Percentiles rank a stretch among this genome's conserved stretches.
These are phyloP conservation scores for Maniola jurtina DNA, from an alignment of 1,140 invertebrate genomes.

Conservation along the genomic window DNA sequence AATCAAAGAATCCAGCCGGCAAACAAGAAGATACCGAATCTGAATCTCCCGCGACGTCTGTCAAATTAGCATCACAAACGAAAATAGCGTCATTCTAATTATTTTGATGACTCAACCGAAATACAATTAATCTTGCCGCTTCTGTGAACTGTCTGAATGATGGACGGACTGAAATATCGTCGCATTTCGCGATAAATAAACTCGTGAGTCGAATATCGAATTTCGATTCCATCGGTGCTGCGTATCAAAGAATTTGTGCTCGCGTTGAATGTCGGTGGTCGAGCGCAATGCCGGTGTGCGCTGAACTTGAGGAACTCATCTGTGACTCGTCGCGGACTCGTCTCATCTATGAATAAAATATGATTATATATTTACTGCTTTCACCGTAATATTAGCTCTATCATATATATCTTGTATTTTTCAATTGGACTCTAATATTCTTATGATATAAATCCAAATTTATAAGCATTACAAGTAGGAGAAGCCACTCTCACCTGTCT, in stretches of 20 bases:
- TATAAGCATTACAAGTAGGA: no score
- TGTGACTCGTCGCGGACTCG: constrained; percentile 6
- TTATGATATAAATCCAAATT: no score
- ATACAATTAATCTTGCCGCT: constrained; percentile 78
- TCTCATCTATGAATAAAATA: no score
- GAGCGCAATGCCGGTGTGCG: constrained; percentile 53
- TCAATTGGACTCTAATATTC: no score
- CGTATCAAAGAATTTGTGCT: constrained; percentile 73
- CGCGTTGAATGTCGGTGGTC: constrained; percentile 45
- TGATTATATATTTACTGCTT: no score
- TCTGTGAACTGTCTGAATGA: constrained; percentile 77
- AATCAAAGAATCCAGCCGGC: constrained; percentile 65
- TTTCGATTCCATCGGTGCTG: constrained; percentile 75
- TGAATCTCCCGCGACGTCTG: constrained; percentile 76
- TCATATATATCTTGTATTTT: no score
- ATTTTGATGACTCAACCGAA: constrained; percentile 78
- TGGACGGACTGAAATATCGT: constrained; percentile 75
- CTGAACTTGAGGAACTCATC: constrained; percentile 6
- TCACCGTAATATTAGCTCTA: no score
- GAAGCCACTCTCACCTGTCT: no score
- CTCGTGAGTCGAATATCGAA: constrained; percentile 70
- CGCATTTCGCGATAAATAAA: constrained; percentile 76
- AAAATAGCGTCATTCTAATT: constrained; percentile 79
- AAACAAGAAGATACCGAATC: constrained; percentile 58
- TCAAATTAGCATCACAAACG: constrained; percentile 77